phyloP scores from a whole-genome alignment of 2,888 invertebrate species.

The Sinotaia quadrata region DNA sequence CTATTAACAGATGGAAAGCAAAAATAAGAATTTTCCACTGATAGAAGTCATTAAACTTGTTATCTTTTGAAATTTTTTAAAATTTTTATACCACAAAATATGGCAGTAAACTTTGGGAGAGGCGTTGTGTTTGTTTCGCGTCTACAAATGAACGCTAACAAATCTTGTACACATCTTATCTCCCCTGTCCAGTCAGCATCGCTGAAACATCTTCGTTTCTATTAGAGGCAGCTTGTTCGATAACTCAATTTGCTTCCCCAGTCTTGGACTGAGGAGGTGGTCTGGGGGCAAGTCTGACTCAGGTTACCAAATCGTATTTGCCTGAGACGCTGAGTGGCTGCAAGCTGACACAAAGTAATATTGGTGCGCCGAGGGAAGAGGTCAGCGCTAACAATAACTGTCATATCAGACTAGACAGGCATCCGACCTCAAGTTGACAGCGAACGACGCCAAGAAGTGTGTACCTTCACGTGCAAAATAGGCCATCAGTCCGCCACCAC shows the following conservation, averaged over 20 bases:
- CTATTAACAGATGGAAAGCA: too few species aligned
- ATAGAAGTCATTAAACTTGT: too few species aligned
- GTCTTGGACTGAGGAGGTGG: neutral
- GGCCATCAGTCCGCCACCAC: too few species aligned
- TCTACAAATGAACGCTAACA: constrained; percentile 19
- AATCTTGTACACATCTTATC: constrained; percentile 25
- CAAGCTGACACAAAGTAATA: constrained; percentile 24
- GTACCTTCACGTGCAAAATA: too few species aligned
- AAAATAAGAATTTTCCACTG: too few species aligned
- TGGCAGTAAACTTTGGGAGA: too few species aligned
- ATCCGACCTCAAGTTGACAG: neutral
- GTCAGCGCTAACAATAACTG: constrained; percentile 12
- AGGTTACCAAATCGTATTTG: constrained; percentile 23
- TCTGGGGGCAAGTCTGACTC: neutral
- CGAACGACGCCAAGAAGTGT: too few species aligned
- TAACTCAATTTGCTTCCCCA: constrained; percentile 9
- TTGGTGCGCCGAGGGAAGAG: constrained; percentile 11
- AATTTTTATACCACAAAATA: too few species aligned
- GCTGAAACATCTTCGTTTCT: neutral
- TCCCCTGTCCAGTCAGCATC: neutral
- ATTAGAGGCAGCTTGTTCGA: constrained; percentile 11
- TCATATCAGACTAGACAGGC: constrained; percentile 20
- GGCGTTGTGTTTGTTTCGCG: too few species aligned
- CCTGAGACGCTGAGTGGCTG: neutral
- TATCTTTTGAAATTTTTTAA: too few species aligned